Conservation (phyloP, 2,888 invertebrate species). For the Lacanobia oleracea region DNA sequence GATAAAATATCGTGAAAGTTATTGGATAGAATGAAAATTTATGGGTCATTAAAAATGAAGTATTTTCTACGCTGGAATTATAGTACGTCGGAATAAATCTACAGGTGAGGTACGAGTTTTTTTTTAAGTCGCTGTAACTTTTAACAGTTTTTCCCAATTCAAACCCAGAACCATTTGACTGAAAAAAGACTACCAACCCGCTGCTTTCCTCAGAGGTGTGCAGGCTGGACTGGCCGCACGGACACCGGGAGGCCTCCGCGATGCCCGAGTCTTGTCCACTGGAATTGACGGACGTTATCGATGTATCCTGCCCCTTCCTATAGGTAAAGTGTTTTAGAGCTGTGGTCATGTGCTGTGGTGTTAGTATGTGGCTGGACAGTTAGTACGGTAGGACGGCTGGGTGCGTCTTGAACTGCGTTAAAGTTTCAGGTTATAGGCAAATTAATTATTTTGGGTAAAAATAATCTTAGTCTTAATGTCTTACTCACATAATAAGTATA, state of each 20-base stretch:
- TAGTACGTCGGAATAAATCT: neutral
- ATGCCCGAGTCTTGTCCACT: slow-evolving; percentile 96
- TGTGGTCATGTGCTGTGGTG: slow-evolving; percentile 65
- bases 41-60: neutral
- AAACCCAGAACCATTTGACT: neutral
- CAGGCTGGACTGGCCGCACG: slow-evolving; percentile 92
- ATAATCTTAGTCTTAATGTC: neutral
- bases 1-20: neutral
- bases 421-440: slow-evolving; percentile 34
- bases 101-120: neutral
- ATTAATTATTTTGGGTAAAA: neutral
- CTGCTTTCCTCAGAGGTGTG: slow-evolving; percentile 93
- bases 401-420: slow-evolving; percentile 36
- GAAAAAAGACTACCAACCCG: slow-evolving; percentile 86
- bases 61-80: neutral
- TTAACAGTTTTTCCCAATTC: neutral
- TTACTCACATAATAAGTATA: neutral
- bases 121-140: too few species aligned
- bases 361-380: slow-evolving; percentile 50
- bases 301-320: slow-evolving; percentile 92
- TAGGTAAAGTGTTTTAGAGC: slow-evolving; percentile 65
- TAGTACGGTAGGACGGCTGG: slow-evolving; percentile 33
- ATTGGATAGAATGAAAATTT: neutral
- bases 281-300: slow-evolving; percentile 95
- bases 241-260: slow-evolving; percentile 90